These are phyloP conservation scores for Chaitophorus viminalis DNA, from an alignment of 2,888 invertebrate genomes.

Conservation along the genomic window DNA sequence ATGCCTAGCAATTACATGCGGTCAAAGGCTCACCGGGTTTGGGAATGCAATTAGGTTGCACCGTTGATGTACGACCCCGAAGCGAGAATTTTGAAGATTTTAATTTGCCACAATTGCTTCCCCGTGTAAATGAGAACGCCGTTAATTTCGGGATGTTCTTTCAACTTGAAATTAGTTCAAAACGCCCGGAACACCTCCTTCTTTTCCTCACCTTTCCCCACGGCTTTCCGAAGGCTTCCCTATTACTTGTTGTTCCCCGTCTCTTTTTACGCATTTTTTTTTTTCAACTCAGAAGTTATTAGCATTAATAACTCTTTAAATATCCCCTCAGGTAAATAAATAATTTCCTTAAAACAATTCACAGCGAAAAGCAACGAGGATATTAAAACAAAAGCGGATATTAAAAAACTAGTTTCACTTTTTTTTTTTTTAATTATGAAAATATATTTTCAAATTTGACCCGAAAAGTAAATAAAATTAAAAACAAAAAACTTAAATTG, in stretches of 20 bases:
- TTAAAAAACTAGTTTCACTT: constrained; percentile 11
- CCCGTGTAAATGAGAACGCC: constrained; percentile 47
- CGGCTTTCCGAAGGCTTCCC: neutral
- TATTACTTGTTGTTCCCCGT: constrained; percentile 8
- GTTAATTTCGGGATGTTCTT: constrained; percentile 56
- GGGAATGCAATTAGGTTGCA: constrained; percentile 59
- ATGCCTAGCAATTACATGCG: constrained; percentile 58
- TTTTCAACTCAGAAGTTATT: constrained; percentile 48
- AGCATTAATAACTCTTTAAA: constrained; percentile 60
- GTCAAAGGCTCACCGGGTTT: constrained; percentile 44
- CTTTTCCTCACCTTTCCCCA: neutral
- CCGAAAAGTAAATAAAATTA: constrained; percentile 21
- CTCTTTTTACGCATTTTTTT: neutral
- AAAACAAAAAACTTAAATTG: constrained; percentile 43
- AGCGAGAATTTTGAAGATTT: constrained; percentile 60
- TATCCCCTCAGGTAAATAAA: constrained; percentile 52
- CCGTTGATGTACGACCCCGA: constrained; percentile 56
- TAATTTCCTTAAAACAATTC: constrained; percentile 56
- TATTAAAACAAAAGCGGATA: constrained; percentile 50
- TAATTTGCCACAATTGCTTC: constrained; percentile 57
- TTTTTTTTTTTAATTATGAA: constrained; percentile 43
- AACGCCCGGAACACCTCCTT: constrained; percentile 14
- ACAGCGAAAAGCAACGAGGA: constrained; percentile 27
- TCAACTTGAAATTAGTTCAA: constrained; percentile 52
- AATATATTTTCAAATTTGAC: neutral